phyloP scores from a whole-genome alignment of 2,113 vertebrate species.

The Amphiprion ocellaris region DNA sequence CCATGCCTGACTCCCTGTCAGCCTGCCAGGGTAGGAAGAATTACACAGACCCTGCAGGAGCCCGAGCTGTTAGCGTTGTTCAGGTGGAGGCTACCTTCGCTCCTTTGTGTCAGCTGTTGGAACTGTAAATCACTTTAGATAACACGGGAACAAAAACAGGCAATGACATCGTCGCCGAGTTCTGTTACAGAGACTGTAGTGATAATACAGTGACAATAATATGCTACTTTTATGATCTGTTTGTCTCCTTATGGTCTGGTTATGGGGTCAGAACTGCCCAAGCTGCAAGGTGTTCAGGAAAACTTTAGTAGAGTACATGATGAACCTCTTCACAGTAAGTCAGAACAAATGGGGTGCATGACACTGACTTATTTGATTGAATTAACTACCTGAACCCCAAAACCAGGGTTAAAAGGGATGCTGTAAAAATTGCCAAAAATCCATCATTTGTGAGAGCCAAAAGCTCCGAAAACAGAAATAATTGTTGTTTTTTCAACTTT shows the following conservation, averaged over 20 bases:
- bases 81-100: slow-evolving; percentile 23
- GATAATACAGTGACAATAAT: slow-evolving; percentile 21
- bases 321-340: neutral
- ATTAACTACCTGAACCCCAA: too few species aligned
- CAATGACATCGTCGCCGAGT: neutral
- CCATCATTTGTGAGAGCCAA: too few species aligned
- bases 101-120: slow-evolving; percentile 11
- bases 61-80: slow-evolving; percentile 28
- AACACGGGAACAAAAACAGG: neutral
- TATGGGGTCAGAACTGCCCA: slow-evolving; percentile 7
- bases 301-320: neutral
- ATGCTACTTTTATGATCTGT: slow-evolving; percentile 8
- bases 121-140: slow-evolving; percentile 4
- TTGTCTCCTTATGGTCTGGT: slow-evolving; percentile 19
- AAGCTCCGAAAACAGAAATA: too few species aligned
- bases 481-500: too few species aligned
- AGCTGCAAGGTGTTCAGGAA: neutral
- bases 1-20: slow-evolving; percentile 74
- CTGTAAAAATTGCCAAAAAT: too few species aligned
- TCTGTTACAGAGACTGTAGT: slow-evolving; percentile 14
- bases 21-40: slow-evolving; percentile 47
- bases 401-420: too few species aligned
- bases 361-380: too few species aligned
- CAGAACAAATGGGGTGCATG: neutral
- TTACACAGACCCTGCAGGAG: slow-evolving; percentile 53